Percentiles rank a stretch among this genome's conserved stretches.
Conservation (phyloP, 1,140 invertebrate genomes). For the Eumeta japonica region DNA sequence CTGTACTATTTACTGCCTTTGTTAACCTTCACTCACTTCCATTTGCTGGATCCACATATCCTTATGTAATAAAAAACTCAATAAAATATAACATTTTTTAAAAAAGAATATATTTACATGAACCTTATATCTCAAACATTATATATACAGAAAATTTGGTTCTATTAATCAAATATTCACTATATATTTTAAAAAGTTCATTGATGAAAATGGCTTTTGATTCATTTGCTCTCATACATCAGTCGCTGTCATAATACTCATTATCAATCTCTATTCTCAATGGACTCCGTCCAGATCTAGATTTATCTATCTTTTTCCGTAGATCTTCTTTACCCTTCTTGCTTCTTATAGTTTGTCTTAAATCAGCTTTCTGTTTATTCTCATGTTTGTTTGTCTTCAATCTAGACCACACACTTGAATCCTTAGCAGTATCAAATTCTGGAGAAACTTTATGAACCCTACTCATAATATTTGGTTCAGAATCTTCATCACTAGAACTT, state of each 20-base stretch:
- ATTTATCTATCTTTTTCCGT: constrained; percentile 38
- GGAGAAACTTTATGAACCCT: constrained; percentile 44
- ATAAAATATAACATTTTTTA: too few species aligned
- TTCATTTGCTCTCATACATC: too few species aligned
- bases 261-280: constrained; percentile 55
- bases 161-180: too few species aligned
- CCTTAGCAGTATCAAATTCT: neutral
- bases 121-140: too few species aligned
- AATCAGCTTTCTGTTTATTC: constrained; percentile 23
- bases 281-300: constrained; percentile 36
- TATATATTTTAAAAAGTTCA: too few species aligned
- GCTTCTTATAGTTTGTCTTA: constrained; percentile 39
- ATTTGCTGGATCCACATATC: too few species aligned
- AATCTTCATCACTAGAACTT: constrained; percentile 27
- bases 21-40: too few species aligned
- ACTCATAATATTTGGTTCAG: constrained; percentile 35
- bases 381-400: constrained; percentile 37
- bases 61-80: too few species aligned
- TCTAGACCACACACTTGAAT: constrained; percentile 59
- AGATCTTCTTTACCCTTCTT: constrained; percentile 39
- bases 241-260: constrained; percentile 21
- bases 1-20: too few species aligned
- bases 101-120: too few species aligned
- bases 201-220: too few species aligned
- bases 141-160: too few species aligned